Conservation (phyloP, 2,888 invertebrate species). For the Eupelmus urozonus region DNA sequence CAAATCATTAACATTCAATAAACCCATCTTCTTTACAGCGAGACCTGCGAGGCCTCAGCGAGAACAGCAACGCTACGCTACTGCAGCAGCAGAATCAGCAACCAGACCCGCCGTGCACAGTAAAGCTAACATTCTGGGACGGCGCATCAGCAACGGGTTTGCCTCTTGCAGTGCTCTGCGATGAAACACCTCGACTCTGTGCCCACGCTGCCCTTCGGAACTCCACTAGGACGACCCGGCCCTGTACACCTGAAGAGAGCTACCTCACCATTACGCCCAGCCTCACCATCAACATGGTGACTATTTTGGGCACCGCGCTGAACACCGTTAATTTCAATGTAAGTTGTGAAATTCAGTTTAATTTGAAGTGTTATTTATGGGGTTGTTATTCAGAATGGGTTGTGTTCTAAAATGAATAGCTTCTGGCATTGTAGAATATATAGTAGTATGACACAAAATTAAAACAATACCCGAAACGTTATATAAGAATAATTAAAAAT, state of each 20-base stretch:
- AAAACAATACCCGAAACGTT: no score
- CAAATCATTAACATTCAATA: neutral
- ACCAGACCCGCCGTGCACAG: slow-evolving; percentile 64
- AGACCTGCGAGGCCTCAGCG: slow-evolving; percentile 68
- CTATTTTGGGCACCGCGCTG: slow-evolving; percentile 83
- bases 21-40: slow-evolving; percentile 32
- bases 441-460: no score
- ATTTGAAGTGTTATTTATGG: no score
- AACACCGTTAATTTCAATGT: slow-evolving; percentile 81
- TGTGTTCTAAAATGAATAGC: no score
- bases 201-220: slow-evolving; percentile 88
- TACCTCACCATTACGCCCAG: slow-evolving; percentile 82
- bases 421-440: no score
- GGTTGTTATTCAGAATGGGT: no score
- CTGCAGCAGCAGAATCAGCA: slow-evolving; percentile 57
- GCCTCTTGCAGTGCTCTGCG: slow-evolving; percentile 73
- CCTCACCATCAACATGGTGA: slow-evolving; percentile 73
- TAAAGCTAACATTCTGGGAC: slow-evolving; percentile 74
- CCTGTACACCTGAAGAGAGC: slow-evolving; percentile 88
- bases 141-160: slow-evolving; percentile 70
- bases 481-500: no score
- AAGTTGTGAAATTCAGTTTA: no score
- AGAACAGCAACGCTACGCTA: slow-evolving; percentile 16
- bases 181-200: slow-evolving; percentile 87
- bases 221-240: slow-evolving; percentile 86